phyloP scores from a whole-genome alignment of 2,888 invertebrate species.

The Meghimatium bilineatum region DNA sequence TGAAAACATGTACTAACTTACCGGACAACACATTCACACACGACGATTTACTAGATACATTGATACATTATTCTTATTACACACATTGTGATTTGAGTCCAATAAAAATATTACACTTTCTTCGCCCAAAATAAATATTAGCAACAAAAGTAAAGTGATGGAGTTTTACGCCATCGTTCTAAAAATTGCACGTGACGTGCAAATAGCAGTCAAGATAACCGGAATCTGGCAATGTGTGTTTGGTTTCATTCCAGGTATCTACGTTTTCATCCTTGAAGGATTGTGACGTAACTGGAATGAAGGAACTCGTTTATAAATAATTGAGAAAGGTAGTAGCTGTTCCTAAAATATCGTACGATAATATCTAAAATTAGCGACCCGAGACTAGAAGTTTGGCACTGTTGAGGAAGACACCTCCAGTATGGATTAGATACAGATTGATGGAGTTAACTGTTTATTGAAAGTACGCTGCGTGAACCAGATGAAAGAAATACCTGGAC shows the following conservation, averaged over 20 bases:
- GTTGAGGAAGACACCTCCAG: not conserved
- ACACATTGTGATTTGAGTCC: no score
- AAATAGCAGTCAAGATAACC: not conserved
- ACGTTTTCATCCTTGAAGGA: not conserved
- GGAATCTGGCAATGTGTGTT: not conserved
- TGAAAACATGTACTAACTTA: no score
- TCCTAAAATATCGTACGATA: not conserved
- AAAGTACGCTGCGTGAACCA: not conserved
- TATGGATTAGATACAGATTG: not conserved
- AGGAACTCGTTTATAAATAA: not conserved
- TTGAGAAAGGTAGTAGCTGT: not conserved
- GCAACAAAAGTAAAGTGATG: not conserved
- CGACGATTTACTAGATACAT: no score
- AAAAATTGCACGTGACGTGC: not conserved
- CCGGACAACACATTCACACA: no score
- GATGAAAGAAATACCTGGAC: not conserved
- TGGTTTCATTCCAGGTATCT: not conserved
- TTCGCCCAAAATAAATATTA: not conserved
- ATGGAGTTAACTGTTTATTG: not conserved
- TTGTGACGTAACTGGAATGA: not conserved
- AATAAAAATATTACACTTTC: not conserved
- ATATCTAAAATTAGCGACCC: conserved; percentile 1
- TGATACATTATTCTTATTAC: no score
- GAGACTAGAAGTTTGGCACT: not conserved
- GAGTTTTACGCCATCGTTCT: not conserved